Base-by-base conservation (phyloP, 2,113 vertebrate genomes). In the Pyrgilauda ruficollis region DNA sequence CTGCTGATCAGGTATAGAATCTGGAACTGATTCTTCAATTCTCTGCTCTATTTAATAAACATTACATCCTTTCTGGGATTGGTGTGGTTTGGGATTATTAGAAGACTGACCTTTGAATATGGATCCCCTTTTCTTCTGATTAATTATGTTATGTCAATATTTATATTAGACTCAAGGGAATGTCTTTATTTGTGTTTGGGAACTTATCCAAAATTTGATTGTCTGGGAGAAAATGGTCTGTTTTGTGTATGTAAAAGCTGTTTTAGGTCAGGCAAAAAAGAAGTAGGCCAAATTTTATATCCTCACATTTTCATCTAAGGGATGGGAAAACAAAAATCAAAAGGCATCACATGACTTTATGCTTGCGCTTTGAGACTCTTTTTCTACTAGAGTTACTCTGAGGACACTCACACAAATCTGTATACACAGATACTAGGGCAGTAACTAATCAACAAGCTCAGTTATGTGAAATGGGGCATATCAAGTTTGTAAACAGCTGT, bases 231-330 rank as follows among this genome's bases (percentile, higher is more conserved):
- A 96, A 94, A 87, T 58, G 67, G 43, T 56, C 63, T 88, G 55
- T 3, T 94, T 94, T 88, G 20, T 85, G 33, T 43, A 74, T 59
- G 33, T 70, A 94, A 91, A 91, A 73, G 63, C 39, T 90, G 89
- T 87, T 96, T 92, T 76, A 86, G 85, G 75, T 91, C 91, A 93
- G 50, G 27, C 33, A 86, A 67, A 85, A 95, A 83, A 94, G 78
- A 96, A 96, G 22, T 91, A 90, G 90, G 93, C 88, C 94, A 96
- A 79, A 90, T 90, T 83, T 80, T 95, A 41, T 76, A 90, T 56
- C 50, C 82, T 87, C 49, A 73, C 58, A 67, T 94, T 96, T 86
- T 95, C 47, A 78, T 94, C 47, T 90, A 68, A 79, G 44, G 64
- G 50, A 76, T 88, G 67, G 46, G 75, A 90, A 93, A 94, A 83